Evolutionary conservation across 2,797 vertebrate species (phyloP).

Genomic region (Acipenser ruthenus): DNA sequence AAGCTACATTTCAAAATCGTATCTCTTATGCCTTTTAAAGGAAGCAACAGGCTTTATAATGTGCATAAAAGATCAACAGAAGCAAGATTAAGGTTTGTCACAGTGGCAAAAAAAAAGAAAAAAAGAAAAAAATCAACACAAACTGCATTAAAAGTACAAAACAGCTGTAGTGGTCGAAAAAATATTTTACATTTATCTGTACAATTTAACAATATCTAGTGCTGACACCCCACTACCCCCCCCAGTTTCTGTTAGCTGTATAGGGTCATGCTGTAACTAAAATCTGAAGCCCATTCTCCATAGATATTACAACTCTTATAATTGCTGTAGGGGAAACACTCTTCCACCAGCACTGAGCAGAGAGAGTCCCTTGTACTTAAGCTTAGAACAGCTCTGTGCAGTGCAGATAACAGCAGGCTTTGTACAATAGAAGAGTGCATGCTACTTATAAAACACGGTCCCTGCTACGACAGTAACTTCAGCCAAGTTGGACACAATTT

Average conservation of each 20-base stretch:
- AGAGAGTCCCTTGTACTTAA: too few relatives aligned
- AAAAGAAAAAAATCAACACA: conserved; percentile 44
- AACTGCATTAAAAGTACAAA: conserved; percentile 75
- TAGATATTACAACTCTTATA: too few relatives aligned
- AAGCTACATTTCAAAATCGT: conserved; percentile 74
- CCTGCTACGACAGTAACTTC: too few relatives aligned
- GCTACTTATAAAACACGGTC: too few relatives aligned
- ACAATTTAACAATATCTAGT: conserved; percentile 71
- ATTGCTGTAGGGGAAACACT: too few relatives aligned
- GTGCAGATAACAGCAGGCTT: too few relatives aligned
- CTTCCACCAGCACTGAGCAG: too few relatives aligned
- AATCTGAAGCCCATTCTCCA: too few relatives aligned
- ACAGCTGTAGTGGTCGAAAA: conserved; percentile 77
- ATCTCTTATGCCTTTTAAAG: conserved; percentile 60
- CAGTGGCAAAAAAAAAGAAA: conserved; percentile 47
- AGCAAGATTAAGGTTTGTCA: conserved; percentile 70
- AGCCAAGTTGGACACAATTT: too few relatives aligned
- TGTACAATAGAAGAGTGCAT: too few relatives aligned
- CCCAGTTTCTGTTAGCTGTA: conserved; percentile 17
- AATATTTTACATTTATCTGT: conserved; percentile 83
- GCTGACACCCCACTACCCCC: conserved; percentile 36
- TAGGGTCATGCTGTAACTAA: too few relatives aligned
- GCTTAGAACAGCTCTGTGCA: too few relatives aligned
- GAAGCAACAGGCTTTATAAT: conserved; percentile 63
- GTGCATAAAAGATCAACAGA: conserved; percentile 71